A percentile compares a stretch with the other conserved stretches of the same genome.
These are phyloP conservation scores for Amblyjoppa fuscipennis DNA, from an alignment of 2,888 invertebrate species.

Conservation along the genomic window DNA sequence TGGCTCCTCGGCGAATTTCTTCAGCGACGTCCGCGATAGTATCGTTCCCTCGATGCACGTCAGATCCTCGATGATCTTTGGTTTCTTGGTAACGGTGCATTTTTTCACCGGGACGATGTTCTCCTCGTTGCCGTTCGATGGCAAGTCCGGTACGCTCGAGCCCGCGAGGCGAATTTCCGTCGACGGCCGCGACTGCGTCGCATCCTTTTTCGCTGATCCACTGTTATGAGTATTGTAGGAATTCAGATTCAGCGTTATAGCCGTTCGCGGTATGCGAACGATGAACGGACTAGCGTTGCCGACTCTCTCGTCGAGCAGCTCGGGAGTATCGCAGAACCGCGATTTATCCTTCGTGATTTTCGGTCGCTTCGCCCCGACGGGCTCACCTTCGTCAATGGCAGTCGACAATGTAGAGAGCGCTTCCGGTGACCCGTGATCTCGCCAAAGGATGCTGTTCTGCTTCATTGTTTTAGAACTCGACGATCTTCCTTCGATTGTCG, in stretches of 20 bases:
- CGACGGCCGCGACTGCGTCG: not conserved
- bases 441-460: not conserved
- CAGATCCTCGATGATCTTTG: constrained; percentile 53
- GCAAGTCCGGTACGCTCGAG: constrained; percentile 53
- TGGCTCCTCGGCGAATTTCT: not conserved
- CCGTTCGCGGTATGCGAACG: constrained; percentile 13
- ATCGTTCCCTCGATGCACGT: constrained; percentile 59
- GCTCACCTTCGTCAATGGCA: not conserved
- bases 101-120: constrained; percentile 3
- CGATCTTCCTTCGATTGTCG: not conserved
- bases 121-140: not conserved
- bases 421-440: not conserved
- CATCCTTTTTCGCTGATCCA: not conserved
- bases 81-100: constrained; percentile 35
- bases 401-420: not conserved
- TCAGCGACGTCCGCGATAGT: not conserved
- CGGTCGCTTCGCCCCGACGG: not conserved
- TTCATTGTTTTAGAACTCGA: not conserved
- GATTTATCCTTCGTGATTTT: not conserved
- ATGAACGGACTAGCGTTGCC: constrained; percentile 9
- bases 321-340: constrained; percentile 6
- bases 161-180: constrained; percentile 61
- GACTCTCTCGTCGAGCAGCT: constrained; percentile 50
- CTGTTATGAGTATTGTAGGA: not conserved
- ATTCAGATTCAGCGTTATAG: constrained; percentile 42